Conservation (phyloP, 2,888 invertebrate species). For the Cantharis rustica region DNA sequence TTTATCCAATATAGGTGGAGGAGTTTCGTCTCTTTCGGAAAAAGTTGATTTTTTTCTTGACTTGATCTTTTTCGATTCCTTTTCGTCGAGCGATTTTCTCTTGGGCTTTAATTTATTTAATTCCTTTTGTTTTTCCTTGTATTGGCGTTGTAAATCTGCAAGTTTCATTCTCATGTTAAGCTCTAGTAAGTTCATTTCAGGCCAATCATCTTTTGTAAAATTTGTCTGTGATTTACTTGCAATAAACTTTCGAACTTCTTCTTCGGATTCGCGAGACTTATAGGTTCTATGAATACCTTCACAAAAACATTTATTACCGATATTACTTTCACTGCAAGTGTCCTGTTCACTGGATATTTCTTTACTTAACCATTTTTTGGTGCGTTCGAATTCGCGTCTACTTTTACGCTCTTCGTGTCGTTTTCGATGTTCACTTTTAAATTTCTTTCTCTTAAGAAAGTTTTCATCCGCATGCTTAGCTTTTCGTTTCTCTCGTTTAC, state of each 20-base stretch:
- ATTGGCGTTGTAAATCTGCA: slow-evolving; percentile 80
- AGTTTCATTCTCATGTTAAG: slow-evolving; percentile 80
- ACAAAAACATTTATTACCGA: slow-evolving; percentile 41
- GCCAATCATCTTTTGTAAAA: slow-evolving; percentile 50
- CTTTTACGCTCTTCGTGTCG: slow-evolving; percentile 37
- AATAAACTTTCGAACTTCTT: slow-evolving; percentile 52
- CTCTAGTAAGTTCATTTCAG: slow-evolving; percentile 73
- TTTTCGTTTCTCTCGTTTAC: slow-evolving; percentile 58
- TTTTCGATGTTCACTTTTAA: slow-evolving; percentile 38
- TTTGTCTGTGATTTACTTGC: slow-evolving; percentile 47
- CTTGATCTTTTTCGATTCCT: slow-evolving; percentile 56
- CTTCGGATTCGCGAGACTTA: slow-evolving; percentile 55
- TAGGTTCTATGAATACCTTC: slow-evolving; percentile 46
- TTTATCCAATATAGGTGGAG: slow-evolving; percentile 51
- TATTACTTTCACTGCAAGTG: slow-evolving; percentile 11
- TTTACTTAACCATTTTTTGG: slow-evolving; percentile 25
- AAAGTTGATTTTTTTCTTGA: slow-evolving; percentile 56
- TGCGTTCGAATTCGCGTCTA: slow-evolving; percentile 34
- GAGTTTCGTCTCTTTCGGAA: slow-evolving; percentile 47
- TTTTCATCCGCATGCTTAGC: slow-evolving; percentile 49
- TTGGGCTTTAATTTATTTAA: slow-evolving; percentile 70
- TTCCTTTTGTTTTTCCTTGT: slow-evolving; percentile 83
- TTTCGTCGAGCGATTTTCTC: slow-evolving; percentile 30
- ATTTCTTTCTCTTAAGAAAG: slow-evolving; percentile 52
- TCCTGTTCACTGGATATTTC: slow-evolving; percentile 1